Percentiles rank a stretch among this genome's conserved stretches.
Evolutionary conservation across 1,140 invertebrate species (phyloP).

Genomic region (Lepidotrigona ventralis): DNA sequence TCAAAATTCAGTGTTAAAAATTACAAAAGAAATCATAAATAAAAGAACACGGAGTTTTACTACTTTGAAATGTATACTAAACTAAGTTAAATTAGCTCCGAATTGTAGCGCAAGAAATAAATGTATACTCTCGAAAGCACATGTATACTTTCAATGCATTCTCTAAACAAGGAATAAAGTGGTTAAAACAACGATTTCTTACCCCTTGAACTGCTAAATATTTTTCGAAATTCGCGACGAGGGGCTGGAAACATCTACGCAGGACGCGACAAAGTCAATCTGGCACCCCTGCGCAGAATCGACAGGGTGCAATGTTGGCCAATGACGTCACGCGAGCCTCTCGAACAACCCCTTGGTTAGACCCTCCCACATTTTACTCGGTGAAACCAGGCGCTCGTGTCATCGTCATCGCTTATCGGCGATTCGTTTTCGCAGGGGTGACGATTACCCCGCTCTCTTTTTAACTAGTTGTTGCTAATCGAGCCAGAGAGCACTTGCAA

Average conservation of each 20-base stretch:
- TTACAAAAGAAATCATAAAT: too few species aligned
- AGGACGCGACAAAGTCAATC: background rate
- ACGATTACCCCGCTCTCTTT: slow-evolving; percentile 34
- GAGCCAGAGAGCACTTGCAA: slow-evolving; percentile 40
- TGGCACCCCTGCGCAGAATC: slow-evolving; percentile 53
- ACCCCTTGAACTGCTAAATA: background rate
- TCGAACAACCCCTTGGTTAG: slow-evolving; percentile 35
- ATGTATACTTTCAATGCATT: too few species aligned
- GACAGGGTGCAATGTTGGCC: slow-evolving; percentile 28
- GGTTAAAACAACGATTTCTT: background rate
- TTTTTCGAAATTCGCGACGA: background rate
- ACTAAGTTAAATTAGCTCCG: too few species aligned
- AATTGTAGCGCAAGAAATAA: too few species aligned
- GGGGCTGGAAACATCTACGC: background rate
- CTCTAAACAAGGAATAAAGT: background rate
- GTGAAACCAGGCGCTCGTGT: slow-evolving; percentile 21
- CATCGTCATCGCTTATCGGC: slow-evolving; percentile 54
- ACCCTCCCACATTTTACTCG: slow-evolving; percentile 67
- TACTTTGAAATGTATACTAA: too few species aligned
- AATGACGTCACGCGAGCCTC: slow-evolving; percentile 61
- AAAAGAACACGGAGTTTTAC: too few species aligned
- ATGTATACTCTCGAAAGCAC: too few species aligned
- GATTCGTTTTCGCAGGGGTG: slow-evolving; percentile 52
- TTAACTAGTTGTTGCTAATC: slow-evolving; percentile 40
- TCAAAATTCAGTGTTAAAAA: too few species aligned